Percentiles rank a stretch among this genome's conserved stretches.
Evolutionary conservation across 2,797 vertebrate species (phyloP).

Genomic region (Peromyscus attwateri): DNA sequence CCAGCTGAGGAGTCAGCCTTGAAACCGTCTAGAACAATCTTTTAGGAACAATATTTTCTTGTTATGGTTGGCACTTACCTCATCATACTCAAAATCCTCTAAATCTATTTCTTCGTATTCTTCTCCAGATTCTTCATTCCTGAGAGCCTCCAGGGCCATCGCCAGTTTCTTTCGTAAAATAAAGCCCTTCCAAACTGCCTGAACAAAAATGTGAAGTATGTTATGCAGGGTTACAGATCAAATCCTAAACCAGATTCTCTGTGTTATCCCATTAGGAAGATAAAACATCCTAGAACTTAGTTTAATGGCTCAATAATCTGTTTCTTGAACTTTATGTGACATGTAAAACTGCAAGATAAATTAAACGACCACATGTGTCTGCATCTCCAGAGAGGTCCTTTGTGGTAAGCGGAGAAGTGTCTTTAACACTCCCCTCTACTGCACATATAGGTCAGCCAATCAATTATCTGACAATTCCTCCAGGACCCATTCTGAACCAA

Average conservation of each 20-base stretch:
- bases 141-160: conserved; percentile 91
- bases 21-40: conserved; percentile 8
- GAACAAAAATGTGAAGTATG: conserved; percentile 90
- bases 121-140: conserved; percentile 91
- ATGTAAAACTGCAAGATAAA: conserved; percentile 95
- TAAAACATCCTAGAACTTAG: conserved; percentile 95
- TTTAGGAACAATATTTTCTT: background rate
- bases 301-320: conserved; percentile 96
- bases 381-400: conserved; percentile 92
- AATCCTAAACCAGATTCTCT: conserved; percentile 93
- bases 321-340: conserved; percentile 99
- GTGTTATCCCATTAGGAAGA: conserved; percentile 96
- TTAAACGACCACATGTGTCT: conserved; percentile 93
- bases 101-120: conserved; percentile 94
- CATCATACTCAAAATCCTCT: conserved; percentile 93
- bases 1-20: background rate
- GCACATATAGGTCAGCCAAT: conserved; percentile 95
- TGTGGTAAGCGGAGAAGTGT: conserved; percentile 93
- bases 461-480: conserved; percentile 95
- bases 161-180: conserved; percentile 93
- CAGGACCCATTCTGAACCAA: conserved; percentile 92
- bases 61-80: conserved; percentile 89
- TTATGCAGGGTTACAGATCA: conserved; percentile 93
- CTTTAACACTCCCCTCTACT: conserved; percentile 92
- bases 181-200: conserved; percentile 96